A percentile compares a stretch with the other conserved stretches of the same genome.
These are phyloP conservation scores for Petaurus breviceps DNA, from an alignment of 2,113 vertebrate species.

Conservation along the genomic window DNA sequence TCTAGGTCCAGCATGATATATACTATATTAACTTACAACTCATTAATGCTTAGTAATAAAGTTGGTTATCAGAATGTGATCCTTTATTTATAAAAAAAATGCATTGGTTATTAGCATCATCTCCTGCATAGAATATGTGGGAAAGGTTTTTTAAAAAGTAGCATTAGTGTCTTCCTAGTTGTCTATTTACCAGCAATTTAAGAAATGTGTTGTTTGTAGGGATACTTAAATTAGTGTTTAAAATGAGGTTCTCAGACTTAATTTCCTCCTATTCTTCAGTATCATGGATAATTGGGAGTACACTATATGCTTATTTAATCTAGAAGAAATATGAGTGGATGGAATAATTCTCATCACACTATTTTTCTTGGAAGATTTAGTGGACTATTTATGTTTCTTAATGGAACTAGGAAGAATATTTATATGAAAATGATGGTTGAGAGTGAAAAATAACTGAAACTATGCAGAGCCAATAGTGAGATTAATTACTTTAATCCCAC, in stretches of 20 bases:
- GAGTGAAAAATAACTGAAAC: not conserved
- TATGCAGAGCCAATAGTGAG: not conserved
- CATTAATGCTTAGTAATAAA: not conserved
- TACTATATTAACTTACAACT: not conserved
- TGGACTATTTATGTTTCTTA: not conserved
- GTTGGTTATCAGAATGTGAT: not conserved
- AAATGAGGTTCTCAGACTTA: not conserved
- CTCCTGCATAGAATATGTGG: not conserved
- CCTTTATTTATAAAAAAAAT: not conserved
- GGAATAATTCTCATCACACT: not conserved
- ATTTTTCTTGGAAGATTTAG: not conserved
- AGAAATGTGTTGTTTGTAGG: not conserved
- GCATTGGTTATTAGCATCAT: not conserved
- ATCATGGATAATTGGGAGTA: not conserved
- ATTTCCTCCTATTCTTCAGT: not conserved
- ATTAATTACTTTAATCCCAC: not conserved
- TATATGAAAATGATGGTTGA: not conserved
- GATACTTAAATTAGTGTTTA: not conserved
- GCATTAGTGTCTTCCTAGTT: not conserved
- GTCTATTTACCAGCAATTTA: not conserved
- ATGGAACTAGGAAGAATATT: not conserved
- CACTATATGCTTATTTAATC: not conserved
- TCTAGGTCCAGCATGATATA: not conserved
- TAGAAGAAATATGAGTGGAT: not conserved
- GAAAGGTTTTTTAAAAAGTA: not conserved